These are phyloP conservation scores for Anguilla obscura DNA, from an alignment of 2,797 vertebrate genomes.

Conservation along the genomic window DNA sequence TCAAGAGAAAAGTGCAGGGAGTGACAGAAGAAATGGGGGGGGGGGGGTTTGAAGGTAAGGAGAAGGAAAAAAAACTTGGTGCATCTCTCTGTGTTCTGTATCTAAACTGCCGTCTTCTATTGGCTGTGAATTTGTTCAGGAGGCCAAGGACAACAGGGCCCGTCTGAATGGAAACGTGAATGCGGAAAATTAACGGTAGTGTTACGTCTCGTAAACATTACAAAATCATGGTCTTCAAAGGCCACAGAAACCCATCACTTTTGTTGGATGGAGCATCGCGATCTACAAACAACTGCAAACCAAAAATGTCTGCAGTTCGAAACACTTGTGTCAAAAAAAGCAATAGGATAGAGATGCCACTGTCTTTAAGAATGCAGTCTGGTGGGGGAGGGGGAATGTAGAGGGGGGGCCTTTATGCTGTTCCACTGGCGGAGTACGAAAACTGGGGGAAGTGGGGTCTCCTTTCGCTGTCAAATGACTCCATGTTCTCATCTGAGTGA, in stretches of 20 bases:
- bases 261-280: conserved; percentile 32
- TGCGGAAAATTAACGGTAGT: conserved; percentile 65
- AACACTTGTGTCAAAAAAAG: conserved; percentile 69
- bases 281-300: conserved; percentile 39
- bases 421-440: conserved; percentile 97
- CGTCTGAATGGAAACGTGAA: neutral
- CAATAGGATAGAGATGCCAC: conserved; percentile 51
- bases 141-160: neutral
- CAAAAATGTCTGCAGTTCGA: conserved; percentile 63
- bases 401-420: conserved; percentile 72
- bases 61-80: neutral
- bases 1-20: neutral
- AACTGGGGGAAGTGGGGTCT: conserved; percentile 97
- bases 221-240: conserved; percentile 56
- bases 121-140: neutral
- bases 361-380: conserved; percentile 80
- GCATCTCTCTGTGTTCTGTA: neutral
- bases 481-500: conserved; percentile 88
- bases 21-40: conserved; percentile 4
- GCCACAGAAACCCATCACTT: conserved; percentile 56
- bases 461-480: conserved; percentile 91
- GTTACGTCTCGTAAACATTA: conserved; percentile 57
- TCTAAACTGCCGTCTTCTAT: neutral
- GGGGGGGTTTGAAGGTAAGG: neutral
- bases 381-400: conserved; percentile 60